These are phyloP conservation scores for Galago senegalensis DNA, from an alignment of 2,797 vertebrate species.

Conservation along the genomic window DNA sequence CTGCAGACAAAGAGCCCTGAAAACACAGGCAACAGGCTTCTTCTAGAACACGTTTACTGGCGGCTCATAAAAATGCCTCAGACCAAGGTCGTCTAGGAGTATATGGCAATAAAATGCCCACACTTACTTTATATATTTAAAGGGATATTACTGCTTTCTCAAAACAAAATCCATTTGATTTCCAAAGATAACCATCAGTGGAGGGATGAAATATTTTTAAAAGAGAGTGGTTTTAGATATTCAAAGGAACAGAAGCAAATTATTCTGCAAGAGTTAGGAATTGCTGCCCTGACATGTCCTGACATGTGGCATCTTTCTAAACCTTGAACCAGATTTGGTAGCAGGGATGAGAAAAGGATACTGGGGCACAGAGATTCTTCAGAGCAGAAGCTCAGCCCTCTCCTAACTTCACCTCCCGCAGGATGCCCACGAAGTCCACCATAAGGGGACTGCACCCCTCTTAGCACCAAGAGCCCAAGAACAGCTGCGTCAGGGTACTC, in stretches of 20 bases:
- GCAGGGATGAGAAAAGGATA: not conserved
- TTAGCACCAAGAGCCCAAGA: not conserved
- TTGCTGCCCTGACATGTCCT: rapidly evolving
- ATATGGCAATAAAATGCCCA: not conserved
- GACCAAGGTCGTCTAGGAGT: not conserved
- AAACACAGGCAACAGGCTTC: not conserved
- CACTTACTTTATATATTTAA: not conserved
- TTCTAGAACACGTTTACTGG: not conserved
- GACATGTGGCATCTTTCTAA: not conserved
- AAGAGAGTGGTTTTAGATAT: not conserved
- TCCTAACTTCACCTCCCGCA: not conserved
- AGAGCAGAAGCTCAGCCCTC: not conserved
- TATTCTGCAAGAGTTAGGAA: rapidly evolving
- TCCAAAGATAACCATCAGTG: not conserved
- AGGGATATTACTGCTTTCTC: not conserved
- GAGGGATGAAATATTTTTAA: not conserved
- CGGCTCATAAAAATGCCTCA: constrained; percentile 63
- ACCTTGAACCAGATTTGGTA: not conserved
- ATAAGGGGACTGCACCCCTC: not conserved
- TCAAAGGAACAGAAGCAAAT: not conserved
- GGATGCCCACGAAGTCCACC: rapidly evolving
- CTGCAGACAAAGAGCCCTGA: constrained; percentile 33
- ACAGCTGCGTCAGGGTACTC: too few relatives aligned
- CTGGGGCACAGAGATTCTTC: not conserved
- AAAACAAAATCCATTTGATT: not conserved